These are phyloP conservation scores for Eurystomus gularis DNA, from an alignment of 2,113 vertebrate species.

Conservation along the genomic window DNA sequence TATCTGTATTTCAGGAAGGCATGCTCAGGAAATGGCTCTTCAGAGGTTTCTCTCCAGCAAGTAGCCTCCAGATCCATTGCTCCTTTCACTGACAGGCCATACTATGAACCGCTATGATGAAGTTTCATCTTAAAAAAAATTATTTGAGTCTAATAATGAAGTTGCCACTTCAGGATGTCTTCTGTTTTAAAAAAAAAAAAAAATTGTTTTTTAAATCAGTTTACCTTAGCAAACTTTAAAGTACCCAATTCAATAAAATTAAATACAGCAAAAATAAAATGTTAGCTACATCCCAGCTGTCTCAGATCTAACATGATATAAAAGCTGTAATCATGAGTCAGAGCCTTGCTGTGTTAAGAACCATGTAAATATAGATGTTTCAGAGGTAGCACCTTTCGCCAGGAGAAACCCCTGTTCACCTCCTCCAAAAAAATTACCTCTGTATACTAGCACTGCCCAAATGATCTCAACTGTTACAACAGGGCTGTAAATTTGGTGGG, in stretches of 20 bases:
- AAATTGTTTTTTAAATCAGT: background rate
- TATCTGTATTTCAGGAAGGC: background rate
- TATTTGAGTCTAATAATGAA: background rate
- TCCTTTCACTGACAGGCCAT: background rate
- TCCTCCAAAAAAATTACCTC: background rate
- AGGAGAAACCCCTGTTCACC: accelerated
- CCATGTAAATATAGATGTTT: background rate
- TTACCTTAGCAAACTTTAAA: background rate
- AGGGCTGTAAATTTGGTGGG: background rate
- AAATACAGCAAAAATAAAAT: background rate
- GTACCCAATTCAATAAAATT: background rate
- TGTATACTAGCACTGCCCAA: background rate
- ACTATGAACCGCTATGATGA: background rate
- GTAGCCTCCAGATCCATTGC: background rate
- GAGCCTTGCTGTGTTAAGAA: background rate
- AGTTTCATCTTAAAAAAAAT: background rate
- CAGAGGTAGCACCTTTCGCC: background rate
- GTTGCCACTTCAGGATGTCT: background rate
- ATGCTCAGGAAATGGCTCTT: background rate
- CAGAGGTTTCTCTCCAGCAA: background rate
- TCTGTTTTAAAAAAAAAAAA: background rate
- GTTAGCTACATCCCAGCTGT: background rate
- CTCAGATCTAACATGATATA: background rate
- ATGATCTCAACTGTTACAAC: background rate
- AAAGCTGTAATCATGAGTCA: background rate